Evolutionary conservation across 2,888 invertebrate genomes (phyloP), one percentile per base, ranked within the genome.

Genomic region (Drosophila anomelani): DNA sequence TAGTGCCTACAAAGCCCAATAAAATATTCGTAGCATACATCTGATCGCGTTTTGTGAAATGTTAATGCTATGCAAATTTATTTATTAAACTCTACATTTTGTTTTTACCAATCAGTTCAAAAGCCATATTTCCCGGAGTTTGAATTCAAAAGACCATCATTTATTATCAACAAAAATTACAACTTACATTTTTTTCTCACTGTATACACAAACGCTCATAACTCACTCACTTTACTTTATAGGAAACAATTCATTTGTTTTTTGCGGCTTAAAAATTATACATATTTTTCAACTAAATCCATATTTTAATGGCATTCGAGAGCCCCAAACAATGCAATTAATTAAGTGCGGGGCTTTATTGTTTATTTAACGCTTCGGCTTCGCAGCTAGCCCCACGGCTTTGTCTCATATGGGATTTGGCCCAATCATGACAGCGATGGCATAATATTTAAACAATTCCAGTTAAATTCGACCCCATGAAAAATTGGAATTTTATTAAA

Each of bases 241-340:
- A 58, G 58, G 71, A 39, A 15, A 12, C 51, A 63, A 53, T 59
- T 56, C 46, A 32, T n/a, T 34, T 47, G 29, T 29, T 36, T 53
- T 46, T 29, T 38, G 44, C 7, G 63, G 67, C 44, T 61, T 58
- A 64, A 75, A 76, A 69, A 63, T 64, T 43, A 61, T 63, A 71
- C 51, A 69, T 61, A 76, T 75, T 68, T 59, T 58, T 51, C 56
- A 58, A 39, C 71, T 56, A 76, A 75, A 71, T 70, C 71, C 55
- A 75, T 55, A 76, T 75, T 71, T 63, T 58, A 63, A 62, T 58
- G 56, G 57, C 57, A 55, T 39, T 63, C 32, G 34, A 39, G 34
- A 32, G 62, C 46, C 53, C 29, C 39, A 46, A 66, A 61, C 58
- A 63, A 57, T 32, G 72, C 63, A 71, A 73, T 72, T 58, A 71